Conservation (phyloP, 2,797 vertebrate species). For the Mareca strepera region DNA sequence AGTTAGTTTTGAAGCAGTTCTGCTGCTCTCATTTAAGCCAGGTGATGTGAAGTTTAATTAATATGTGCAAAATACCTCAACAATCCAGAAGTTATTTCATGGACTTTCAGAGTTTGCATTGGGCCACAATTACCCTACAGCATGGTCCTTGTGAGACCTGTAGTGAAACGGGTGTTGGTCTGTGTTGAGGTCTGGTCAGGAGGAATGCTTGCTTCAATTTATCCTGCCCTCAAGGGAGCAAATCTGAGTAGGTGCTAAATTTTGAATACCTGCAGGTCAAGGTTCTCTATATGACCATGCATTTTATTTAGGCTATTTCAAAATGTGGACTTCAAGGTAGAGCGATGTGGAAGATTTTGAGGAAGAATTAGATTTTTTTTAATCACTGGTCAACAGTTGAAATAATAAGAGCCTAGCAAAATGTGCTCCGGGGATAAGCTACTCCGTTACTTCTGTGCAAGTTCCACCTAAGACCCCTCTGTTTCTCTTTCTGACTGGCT, state of each 20-base stretch:
- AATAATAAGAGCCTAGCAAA: background rate
- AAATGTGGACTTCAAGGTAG: background rate
- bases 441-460: background rate
- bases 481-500: background rate
- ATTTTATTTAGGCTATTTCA: constrained; percentile 23
- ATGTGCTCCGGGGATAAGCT: background rate
- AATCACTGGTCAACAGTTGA: background rate
- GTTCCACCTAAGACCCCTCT: background rate
- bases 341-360: background rate
- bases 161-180: background rate
- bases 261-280: background rate
- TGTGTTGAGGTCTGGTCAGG: background rate
- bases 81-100: constrained; percentile 25
- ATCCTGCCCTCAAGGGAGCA: background rate
- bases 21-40: constrained; percentile 6
- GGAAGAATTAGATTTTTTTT: background rate
- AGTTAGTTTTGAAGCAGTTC: constrained; percentile 50
- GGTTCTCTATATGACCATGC: background rate
- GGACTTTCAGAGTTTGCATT: background rate
- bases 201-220: constrained; percentile 1
- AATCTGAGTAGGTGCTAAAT: background rate
- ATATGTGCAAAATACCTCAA: background rate
- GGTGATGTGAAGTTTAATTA: constrained; percentile 41
- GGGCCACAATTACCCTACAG: background rate
- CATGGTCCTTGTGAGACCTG: background rate